Base-by-base conservation (phyloP, 2,888 invertebrate genomes). In the Neoaliturus tenellus region DNA sequence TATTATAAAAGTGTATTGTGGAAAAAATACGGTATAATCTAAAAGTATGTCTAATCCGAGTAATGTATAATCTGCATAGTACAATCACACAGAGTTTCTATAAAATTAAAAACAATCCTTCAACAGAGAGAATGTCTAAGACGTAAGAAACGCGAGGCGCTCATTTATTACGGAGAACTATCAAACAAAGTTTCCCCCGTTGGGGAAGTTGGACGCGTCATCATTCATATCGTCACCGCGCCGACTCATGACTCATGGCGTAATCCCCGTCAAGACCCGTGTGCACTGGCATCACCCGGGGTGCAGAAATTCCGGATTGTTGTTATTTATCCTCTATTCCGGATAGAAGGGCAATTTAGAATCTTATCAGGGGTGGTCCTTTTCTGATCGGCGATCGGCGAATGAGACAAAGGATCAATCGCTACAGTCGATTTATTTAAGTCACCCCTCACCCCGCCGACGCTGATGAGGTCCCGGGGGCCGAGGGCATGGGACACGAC, bases 271-370 rank as follows among this genome's bases (percentile, higher is more conserved):
- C 44, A 44, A 44, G 44, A 6, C 44, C 10, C 35, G 10, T 6
- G 44, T 3, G 44, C 10, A 17, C 17, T 44, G 12, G 10, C 33
- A 62, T 62, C 31, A n/a, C 35, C 69, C n/a, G n/a, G 33, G 69
- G 35, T 17, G n/a, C n/a, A 28, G 31, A 31, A 25, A 6, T 33
- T 25, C 31, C 17, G 67, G 67, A n/a, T 4, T 33, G 8, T 35
- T 71, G 71, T 71, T 71, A 71, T 71, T 71, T 71, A 71, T 71
- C 41, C 39, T 71, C 39, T 4, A 71, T 71, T 39, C 71, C n/a
- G 41, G 41, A 71, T 71, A 71, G 71, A 31, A n/a, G 41, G 41
- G 71, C 71, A 71, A 71, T 71, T 23, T 71, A 71, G 35, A 35
- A 23, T 17, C 39, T 71, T 71, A 71, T 71, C 71, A 39, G 14